Evolutionary conservation across 2,797 vertebrate species (phyloP).

Genomic region (Enteromius thamalakanensis): DNA sequence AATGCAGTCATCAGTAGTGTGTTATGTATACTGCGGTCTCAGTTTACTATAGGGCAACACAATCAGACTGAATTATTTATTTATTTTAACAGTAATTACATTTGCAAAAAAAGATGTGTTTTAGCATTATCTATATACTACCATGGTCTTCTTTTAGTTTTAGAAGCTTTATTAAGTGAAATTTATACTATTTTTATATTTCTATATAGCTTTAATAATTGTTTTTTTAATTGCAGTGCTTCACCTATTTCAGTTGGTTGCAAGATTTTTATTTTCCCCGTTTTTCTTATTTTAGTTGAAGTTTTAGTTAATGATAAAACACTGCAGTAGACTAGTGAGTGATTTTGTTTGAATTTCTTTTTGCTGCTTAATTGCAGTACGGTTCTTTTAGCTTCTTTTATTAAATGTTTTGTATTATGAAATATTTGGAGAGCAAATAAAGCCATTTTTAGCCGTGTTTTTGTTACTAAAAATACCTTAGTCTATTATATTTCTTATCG

Average conservation of each 20-base stretch:
- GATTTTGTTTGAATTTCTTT: neutral
- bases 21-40: neutral
- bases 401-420: neutral
- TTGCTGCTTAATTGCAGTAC: neutral
- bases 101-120: neutral
- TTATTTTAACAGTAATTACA: neutral
- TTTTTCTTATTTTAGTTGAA: no score
- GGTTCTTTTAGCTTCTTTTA: neutral
- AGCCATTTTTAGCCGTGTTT: neutral
- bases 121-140: neutral
- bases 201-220: neutral
- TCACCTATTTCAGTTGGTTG: neutral
- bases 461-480: neutral
- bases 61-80: conserved; percentile 1
- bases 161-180: neutral
- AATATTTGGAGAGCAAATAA: neutral
- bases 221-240: neutral
- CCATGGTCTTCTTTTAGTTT: neutral
- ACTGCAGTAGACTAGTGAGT: neutral
- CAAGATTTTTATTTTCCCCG: neutral
- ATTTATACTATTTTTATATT: neutral
- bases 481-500: neutral
- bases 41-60: conserved; percentile 9
- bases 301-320: neutral
- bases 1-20: neutral